These are phyloP conservation scores for Neodontobutis hainanensis DNA, from an alignment of 2,113 vertebrate genomes.

Conservation along the genomic window DNA sequence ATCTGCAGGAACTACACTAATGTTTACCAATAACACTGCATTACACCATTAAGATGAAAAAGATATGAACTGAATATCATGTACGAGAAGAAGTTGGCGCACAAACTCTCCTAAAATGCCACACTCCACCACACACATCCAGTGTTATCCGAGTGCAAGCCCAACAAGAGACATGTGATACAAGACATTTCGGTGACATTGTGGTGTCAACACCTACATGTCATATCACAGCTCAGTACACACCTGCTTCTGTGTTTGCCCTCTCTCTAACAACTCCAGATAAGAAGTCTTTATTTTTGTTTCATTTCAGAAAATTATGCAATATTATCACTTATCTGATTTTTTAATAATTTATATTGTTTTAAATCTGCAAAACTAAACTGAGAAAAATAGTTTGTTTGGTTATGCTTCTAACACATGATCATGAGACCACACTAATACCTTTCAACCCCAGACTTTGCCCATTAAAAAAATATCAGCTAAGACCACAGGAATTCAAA, in stretches of 20 bases:
- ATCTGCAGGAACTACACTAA: constrained; percentile 5
- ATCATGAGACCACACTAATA: background rate
- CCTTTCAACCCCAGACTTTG: background rate
- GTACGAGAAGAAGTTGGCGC: background rate
- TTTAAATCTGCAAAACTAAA: background rate
- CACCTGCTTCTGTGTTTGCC: background rate
- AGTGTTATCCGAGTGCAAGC: background rate
- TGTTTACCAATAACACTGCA: constrained; percentile 4
- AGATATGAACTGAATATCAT: constrained; percentile 21
- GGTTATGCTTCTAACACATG: background rate
- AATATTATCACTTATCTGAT: background rate
- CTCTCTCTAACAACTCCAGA: constrained; percentile 3
- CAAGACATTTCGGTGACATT: background rate
- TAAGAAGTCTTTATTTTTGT: too few relatives aligned
- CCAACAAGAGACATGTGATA: background rate
- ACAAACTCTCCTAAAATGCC: background rate
- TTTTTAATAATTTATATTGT: background rate
- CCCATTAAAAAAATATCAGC: constrained; percentile 2
- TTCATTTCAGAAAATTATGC: background rate
- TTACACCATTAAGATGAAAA: background rate
- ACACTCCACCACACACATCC: constrained; percentile 2
- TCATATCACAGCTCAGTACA: constrained; percentile 10
- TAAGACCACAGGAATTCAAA: constrained; percentile 3
- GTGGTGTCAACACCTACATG: background rate
- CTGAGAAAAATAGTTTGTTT: background rate